Evolutionary conservation across 2,888 invertebrate genomes (phyloP), one percentile per base, ranked within the genome.

Genomic region (Drosophila formosana): DNA sequence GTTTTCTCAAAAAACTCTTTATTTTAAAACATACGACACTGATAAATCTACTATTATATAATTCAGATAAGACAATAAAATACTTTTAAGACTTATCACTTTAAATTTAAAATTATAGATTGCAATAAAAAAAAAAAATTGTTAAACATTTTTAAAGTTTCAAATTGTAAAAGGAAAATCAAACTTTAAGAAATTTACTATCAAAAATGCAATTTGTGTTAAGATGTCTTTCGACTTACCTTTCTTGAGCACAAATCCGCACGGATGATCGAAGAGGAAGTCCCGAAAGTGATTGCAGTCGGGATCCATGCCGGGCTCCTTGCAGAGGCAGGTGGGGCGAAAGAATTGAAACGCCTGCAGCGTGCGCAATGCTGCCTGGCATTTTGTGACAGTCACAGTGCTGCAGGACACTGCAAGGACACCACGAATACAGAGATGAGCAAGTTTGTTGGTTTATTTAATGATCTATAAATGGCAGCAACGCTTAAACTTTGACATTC

Each of bases 221-320:
- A 18, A 18, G 18, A 18, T 18, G 18, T 18, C 18, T 18, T 1
- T 18, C 2, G 18, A 25, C 1, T 80, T 93, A 97, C 97, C 97
- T 95, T 97, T 97, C 93, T 96, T 97, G 91, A 95, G 94, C 82
- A 97, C 97, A 93, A 96, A 96, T 90, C 96, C 96, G 94, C 98
- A 98, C 73, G 97, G 97, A 94, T 98, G 98, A 93, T 97, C 97
- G 93, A 97, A 97, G 82, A 98, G 95, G 93, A 97, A 97, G 94
- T 97, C 97, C 91, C 97, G 95, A 94, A 98, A 97, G 91, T 96
- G 96, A 94, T 97, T 97, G 93, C 97, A 98, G 91, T 97, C 97
- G 74, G 96, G 97, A 92, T 98, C 98, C 91, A 97, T 95, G 93
- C 96, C 96, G 45, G 97, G 97, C 91, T 97, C 97, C 84, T 96